Evolutionary conservation across 2,113 vertebrate species (phyloP), one percentile per base, ranked within the genome.

Genomic region (Albula goreensis): DNA sequence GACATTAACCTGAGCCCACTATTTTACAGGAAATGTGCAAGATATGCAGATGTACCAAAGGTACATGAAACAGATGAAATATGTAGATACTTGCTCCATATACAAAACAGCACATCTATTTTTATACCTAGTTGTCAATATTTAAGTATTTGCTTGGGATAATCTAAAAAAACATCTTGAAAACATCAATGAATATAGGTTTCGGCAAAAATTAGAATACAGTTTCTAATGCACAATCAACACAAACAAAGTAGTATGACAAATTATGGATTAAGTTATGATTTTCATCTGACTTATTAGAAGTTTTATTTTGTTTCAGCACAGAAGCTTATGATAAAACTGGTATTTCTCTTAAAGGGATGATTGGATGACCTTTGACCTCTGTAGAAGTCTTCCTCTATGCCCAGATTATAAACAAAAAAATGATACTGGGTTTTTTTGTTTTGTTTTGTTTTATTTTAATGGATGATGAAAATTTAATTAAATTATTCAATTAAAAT

Each of bases 341-440:
- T 83, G 87, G 87, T 94, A 90, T 93, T 95, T 95, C 94, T 95
- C 93, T 95, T 92, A 94, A 93, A 94, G 93, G 94, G 94, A 94
- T 93, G 89, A 92, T 92, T 88, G 90, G 88, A 91, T 91, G 93
- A 94, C 88, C 91, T 94, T 92, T 95, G 94, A 95, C 94, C 95
- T 95, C 96, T 95, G 94, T 94, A 94, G 94, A 96, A 95, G 95
- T 96, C 95, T 96, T 96, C 94, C 94, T 85, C 80, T 95, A 94
- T 88, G 91, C 93, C 90, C 91, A 88, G 92, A 88, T 90, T 4
- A 0, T 85, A 85, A 86, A 88, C 50, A 85, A 82, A 86, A 93
- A 94, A 56, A 77, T 86, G 70, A 86, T 41, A 86, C 86, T 88
- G 89, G 89, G 86, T 85, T 85, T 85, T 86, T 83, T 51, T 85